Evolutionary conservation across 1,140 invertebrate species (phyloP), one percentile per base, ranked within the genome.

Genomic region (Solenopsis fugax): DNA sequence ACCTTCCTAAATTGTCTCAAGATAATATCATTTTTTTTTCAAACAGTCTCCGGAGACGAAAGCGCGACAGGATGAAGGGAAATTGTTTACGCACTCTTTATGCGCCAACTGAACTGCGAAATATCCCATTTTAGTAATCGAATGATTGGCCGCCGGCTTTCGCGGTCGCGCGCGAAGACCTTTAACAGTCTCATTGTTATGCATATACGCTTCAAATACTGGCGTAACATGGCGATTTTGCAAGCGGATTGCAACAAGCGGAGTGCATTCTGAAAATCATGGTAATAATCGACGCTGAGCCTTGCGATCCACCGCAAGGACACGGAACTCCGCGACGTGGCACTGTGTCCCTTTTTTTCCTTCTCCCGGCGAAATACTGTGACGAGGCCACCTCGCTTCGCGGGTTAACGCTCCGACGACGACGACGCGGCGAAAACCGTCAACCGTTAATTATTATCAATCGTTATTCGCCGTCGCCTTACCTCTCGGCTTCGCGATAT

Each of bases 231-330:
- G 7, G 75, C n/a, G n/a, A 85, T 93, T 93, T 93, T 93, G 92
- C 91, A 93, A 93, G 90, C 29, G n/a, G 82, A 93, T 94, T 94
- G 91, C 80, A 69, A 69, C 93, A 92, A 56, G 41, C 71, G 91
- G 91, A 93, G 69, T 77, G 87, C 86, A 91, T 93, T 93, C 90
- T 93, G 92, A 93, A 88, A 94, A 93, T 93, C 90, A 93, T 87
- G 87, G 89, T 93, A 93, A 94, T 93, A 91, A 92, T 90, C 58
- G 92, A 91, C 88, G 86, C 37, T 41, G 29, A 41, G 76, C 93
- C 65, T 69, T 24, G 89, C 91, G 92, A 91, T 91, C 87, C 69
- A 60, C 85, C 75, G 64, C 93, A 93, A 94, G 93, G 93, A 90
- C 90, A 88, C 76, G 90, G 81, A 86, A 93, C 92, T 93, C 92